A percentile compares a stretch with the other conserved stretches of the same genome.
Conservation (phyloP, 2,797 vertebrate species). For the Eurystomus glaucurus region DNA sequence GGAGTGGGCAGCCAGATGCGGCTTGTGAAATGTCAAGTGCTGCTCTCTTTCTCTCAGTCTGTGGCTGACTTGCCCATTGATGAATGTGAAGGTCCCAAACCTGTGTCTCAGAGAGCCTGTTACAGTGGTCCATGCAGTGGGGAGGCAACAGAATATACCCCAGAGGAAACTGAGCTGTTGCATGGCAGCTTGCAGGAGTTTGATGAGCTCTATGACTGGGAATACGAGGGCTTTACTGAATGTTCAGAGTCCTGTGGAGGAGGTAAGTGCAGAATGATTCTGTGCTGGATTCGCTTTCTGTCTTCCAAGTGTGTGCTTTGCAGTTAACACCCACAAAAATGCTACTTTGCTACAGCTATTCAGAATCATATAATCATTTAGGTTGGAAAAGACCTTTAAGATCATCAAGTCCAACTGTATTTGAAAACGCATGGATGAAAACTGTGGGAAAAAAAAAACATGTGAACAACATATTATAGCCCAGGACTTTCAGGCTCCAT, state of each 20-base stretch:
- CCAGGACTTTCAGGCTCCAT: not conserved
- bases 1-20: constrained; percentile 91
- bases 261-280: constrained; percentile 84
- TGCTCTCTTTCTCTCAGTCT: constrained; percentile 95
- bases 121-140: constrained; percentile 89
- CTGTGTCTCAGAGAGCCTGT: constrained; percentile 87
- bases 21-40: constrained; percentile 91
- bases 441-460: not conserved
- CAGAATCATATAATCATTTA: not conserved
- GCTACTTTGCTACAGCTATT: not conserved
- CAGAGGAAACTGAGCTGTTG: constrained; percentile 70
- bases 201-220: constrained; percentile 94
- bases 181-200: constrained; percentile 77
- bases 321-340: not conserved
- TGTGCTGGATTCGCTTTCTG: not conserved
- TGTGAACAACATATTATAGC: not conserved
- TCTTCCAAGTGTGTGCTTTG: not conserved
- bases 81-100: constrained; percentile 92
- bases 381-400: not conserved
- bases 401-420: not conserved
- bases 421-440: not conserved
- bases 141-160: constrained; percentile 63
- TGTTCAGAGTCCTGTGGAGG: constrained; percentile 95
- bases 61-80: constrained; percentile 94
- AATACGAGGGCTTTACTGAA: constrained; percentile 94